Evolutionary conservation across 2,113 vertebrate genomes (phyloP).

Genomic region (Eleginops maclovinus): DNA sequence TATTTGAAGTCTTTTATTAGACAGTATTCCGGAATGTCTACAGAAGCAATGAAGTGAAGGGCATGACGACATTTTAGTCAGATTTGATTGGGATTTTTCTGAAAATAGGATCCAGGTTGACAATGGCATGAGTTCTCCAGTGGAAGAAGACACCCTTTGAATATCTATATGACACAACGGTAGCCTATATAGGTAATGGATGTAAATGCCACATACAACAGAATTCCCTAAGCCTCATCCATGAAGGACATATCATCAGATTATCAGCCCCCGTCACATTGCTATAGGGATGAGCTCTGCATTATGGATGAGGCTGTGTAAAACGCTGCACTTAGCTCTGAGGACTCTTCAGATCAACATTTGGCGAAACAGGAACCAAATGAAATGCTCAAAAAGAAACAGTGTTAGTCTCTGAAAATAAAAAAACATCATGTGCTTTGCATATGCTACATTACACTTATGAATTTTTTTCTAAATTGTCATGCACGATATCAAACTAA

Average conservation of each 20-base stretch:
- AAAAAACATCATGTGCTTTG: neutral
- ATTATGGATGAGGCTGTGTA: conserved; percentile 13
- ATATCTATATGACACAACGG: neutral
- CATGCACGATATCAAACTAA: neutral
- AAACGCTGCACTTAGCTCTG: neutral
- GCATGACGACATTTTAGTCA: neutral
- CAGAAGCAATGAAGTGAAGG: neutral
- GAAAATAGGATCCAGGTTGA: neutral
- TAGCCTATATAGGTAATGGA: neutral
- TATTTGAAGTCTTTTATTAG: neutral
- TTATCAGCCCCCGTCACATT: conserved; percentile 10
- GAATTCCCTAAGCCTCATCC: neutral
- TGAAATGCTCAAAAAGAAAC: neutral
- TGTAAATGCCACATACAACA: conserved; percentile 1
- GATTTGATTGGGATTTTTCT: neutral
- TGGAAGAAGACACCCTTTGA: neutral
- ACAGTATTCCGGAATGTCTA: neutral
- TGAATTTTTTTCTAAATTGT: neutral
- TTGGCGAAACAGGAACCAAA: neutral
- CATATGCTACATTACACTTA: neutral
- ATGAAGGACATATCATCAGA: neutral
- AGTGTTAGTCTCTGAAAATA: neutral
- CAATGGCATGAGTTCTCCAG: neutral
- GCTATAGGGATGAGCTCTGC: conserved; percentile 1
- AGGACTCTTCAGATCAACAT: neutral